phyloP scores from a whole-genome alignment of 92 coral and sea anemone species.

The Parazoanthus swiftii region DNA sequence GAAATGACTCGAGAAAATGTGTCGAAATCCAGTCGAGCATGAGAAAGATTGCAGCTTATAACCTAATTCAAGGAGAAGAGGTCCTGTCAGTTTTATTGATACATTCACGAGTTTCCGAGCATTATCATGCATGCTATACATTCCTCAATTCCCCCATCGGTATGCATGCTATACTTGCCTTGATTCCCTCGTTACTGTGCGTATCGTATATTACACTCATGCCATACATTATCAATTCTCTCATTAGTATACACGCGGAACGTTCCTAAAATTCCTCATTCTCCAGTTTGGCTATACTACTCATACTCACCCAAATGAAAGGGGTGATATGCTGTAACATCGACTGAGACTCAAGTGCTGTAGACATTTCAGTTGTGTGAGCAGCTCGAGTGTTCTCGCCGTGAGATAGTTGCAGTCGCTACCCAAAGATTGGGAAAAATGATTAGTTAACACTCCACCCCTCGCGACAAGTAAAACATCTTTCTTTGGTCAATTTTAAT shows the following conservation, averaged over 20 bases:
- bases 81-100: no score
- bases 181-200: no score
- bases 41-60: no score
- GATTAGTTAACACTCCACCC: not conserved
- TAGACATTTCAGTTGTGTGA: conserved; percentile 60
- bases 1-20: no score
- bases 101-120: no score
- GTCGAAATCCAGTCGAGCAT: no score
- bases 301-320: conserved; percentile 69
- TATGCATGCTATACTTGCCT: not conserved
- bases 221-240: no score
- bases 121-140: not conserved
- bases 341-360: conserved; percentile 83
- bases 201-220: no score
- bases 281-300: not conserved
- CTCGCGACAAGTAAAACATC: not conserved
- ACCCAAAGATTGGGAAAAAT: not conserved
- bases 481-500: not conserved
- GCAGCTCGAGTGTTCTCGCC: conserved; percentile 58
- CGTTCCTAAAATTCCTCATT: not conserved
- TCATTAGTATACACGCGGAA: not conserved
- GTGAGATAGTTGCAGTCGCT: conserved; percentile 84
- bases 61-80: no score
- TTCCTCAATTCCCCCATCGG: not conserved
- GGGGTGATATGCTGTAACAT: conserved; percentile 87